A percentile compares a stretch with the other conserved stretches of the same genome.
Conservation (phyloP, 30 jellyfish, hydroid and myxozoan genomes). For the Euphysa ruthae region DNA sequence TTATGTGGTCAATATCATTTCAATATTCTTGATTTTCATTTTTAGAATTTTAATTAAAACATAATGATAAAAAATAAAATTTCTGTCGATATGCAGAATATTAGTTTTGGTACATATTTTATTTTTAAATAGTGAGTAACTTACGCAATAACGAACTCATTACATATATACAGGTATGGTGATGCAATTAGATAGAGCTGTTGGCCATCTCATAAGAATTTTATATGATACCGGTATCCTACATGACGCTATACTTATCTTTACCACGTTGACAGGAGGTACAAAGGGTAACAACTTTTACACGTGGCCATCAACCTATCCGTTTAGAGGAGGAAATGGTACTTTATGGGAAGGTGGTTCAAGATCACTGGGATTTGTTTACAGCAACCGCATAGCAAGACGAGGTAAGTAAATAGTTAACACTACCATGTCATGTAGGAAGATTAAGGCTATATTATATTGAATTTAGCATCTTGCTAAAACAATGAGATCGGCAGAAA, state of each 20-base stretch:
- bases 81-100: too few species aligned
- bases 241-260: constrained; percentile 83
- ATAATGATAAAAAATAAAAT: too few species aligned
- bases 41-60: too few species aligned
- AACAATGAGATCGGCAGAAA: too few species aligned
- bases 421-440: too few species aligned
- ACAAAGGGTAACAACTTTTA: constrained; percentile 62
- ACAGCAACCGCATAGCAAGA: constrained; percentile 78
- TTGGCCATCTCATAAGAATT: constrained; percentile 82
- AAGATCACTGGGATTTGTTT: constrained; percentile 80
- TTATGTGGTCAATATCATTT: too few species aligned
- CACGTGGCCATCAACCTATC: constrained; percentile 94
- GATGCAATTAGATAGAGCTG: constrained; percentile 94
- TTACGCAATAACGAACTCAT: too few species aligned
- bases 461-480: too few species aligned
- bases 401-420: constrained; percentile 74
- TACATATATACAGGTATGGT: constrained; percentile 87
- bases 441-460: too few species aligned
- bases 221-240: constrained; percentile 87
- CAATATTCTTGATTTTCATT: too few species aligned
- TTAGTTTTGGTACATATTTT: too few species aligned
- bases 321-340: constrained; percentile 92
- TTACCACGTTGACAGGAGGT: constrained; percentile 91
- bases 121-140: too few species aligned
- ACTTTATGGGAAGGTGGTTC: constrained; percentile 99